phyloP scores from a whole-genome alignment of 2,888 invertebrate species.

The Drosophila mimica region DNA sequence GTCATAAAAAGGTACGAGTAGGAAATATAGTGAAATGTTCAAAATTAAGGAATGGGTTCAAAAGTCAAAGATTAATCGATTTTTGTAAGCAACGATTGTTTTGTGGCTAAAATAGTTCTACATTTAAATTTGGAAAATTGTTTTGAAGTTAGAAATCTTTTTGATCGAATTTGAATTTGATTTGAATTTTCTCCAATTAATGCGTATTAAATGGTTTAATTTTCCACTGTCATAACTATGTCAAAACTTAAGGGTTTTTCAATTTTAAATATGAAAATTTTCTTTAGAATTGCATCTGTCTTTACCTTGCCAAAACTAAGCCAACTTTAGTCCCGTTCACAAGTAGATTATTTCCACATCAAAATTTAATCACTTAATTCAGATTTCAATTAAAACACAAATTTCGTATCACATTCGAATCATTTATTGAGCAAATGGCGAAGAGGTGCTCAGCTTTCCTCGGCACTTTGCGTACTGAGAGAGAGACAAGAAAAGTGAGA shows the following conservation, averaged over 20 bases:
- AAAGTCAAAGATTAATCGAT: neutral
- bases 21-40: neutral
- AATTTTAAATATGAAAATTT: neutral
- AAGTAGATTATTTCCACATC: neutral
- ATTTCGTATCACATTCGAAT: neutral
- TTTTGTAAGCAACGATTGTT: neutral
- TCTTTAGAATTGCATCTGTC: no score
- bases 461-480: conserved; percentile 3
- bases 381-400: neutral
- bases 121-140: neutral
- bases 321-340: neutral
- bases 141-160: neutral
- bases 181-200: neutral
- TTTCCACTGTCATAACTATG: no score
- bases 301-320: neutral
- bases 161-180: no score
- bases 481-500: neutral
- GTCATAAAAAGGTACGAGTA: conserved; percentile 3
- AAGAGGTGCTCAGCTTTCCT: neutral
- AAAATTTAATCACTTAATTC: neutral
- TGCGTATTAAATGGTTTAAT: no score
- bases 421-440: conserved; percentile 13
- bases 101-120: neutral
- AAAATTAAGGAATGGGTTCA: neutral
- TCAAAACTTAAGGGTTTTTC: neutral